These are phyloP conservation scores for Cotesia glomerata DNA, from an alignment of 1,140 invertebrate genomes.

Conservation along the genomic window DNA sequence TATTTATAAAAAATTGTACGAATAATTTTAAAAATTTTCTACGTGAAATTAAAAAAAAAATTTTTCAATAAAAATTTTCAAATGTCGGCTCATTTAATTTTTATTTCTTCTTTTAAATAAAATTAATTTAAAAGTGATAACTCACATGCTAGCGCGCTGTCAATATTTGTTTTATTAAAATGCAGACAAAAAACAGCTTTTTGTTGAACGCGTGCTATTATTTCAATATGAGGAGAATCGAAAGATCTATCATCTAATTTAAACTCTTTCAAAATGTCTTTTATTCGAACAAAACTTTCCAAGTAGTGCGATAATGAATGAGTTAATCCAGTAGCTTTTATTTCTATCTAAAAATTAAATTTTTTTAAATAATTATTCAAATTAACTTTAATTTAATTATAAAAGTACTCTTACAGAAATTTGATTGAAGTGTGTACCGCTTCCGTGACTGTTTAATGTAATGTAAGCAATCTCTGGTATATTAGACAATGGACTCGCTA, in stretches of 20 bases:
- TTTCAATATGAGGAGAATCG: conserved; percentile 65
- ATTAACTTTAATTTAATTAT: neutral
- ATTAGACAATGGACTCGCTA: conserved; percentile 69
- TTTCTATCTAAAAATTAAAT: conserved; percentile 60
- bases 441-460: conserved; percentile 67
- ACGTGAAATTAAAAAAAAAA: too few species aligned
- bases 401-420: conserved; percentile 60
- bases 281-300: conserved; percentile 59
- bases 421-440: conserved; percentile 65
- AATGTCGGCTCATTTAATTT: too few species aligned
- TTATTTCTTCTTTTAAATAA: neutral
- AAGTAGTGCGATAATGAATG: conserved; percentile 53
- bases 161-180: conserved; percentile 65
- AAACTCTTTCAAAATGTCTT: conserved; percentile 62
- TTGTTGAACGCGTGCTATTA: conserved; percentile 66
- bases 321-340: conserved; percentile 65
- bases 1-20: conserved; percentile 40
- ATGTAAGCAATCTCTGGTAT: conserved; percentile 68
- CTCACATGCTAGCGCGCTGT: conserved; percentile 58
- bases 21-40: neutral
- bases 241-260: conserved; percentile 59
- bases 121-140: neutral
- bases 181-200: conserved; percentile 68
- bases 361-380: neutral
- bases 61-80: too few species aligned